A percentile compares a stretch with the other conserved stretches of the same genome.
Conservation (phyloP, 2,113 vertebrate species). For the Cervus canadensis region DNA sequence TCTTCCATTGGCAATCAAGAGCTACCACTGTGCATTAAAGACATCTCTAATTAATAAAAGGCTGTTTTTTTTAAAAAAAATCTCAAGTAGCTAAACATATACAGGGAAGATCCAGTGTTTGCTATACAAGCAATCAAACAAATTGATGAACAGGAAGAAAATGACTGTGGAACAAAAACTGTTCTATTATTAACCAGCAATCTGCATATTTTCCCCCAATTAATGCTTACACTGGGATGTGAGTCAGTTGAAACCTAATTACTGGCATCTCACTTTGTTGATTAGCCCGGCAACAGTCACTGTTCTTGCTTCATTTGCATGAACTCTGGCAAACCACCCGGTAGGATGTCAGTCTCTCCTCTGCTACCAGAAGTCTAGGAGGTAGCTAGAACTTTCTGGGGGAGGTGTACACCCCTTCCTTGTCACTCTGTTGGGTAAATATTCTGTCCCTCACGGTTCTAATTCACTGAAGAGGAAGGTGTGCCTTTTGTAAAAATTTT, state of each 20-base stretch:
- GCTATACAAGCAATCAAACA: slow-evolving; percentile 79
- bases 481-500: slow-evolving; percentile 20
- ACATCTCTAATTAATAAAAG: slow-evolving; percentile 69
- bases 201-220: slow-evolving; percentile 77
- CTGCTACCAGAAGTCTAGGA: slow-evolving; percentile 61
- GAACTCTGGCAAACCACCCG: slow-evolving; percentile 60
- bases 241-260: slow-evolving; percentile 80
- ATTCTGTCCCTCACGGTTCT: slow-evolving; percentile 56
- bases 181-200: slow-evolving; percentile 81
- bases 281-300: slow-evolving; percentile 72
- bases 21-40: slow-evolving; percentile 44
- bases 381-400: slow-evolving; percentile 32
- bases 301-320: slow-evolving; percentile 69
- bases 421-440: slow-evolving; percentile 69
- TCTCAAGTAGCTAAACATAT: slow-evolving; percentile 70
- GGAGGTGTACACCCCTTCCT: slow-evolving; percentile 39
- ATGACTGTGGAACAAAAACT: slow-evolving; percentile 78
- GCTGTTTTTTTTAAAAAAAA: background rate
- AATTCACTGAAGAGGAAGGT: slow-evolving; percentile 35
- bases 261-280: slow-evolving; percentile 77
- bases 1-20: background rate
- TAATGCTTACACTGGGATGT: slow-evolving; percentile 76
- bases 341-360: slow-evolving; percentile 69
- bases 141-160: slow-evolving; percentile 79
- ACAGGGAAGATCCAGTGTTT: slow-evolving; percentile 77